Conservation (phyloP, 2,888 invertebrate species). For the Xanthorhoe spadicearia region DNA sequence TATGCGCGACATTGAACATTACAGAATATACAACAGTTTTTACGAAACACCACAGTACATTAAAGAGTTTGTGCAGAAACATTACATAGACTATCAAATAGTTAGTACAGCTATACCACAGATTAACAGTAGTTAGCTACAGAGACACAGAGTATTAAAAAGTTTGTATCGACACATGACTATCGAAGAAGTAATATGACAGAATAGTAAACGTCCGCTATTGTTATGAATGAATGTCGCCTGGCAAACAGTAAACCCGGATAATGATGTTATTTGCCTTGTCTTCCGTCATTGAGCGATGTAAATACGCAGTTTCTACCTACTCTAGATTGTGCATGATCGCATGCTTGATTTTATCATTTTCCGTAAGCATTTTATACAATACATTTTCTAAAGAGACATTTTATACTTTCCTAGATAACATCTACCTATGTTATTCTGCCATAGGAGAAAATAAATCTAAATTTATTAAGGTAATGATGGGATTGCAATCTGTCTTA, state of each 20-base stretch:
- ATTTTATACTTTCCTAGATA: background rate
- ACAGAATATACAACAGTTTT: constrained; percentile 38
- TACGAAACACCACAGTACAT: constrained; percentile 47
- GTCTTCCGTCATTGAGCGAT: constrained; percentile 70
- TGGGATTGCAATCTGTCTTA: too few species aligned
- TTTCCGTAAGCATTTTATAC: constrained; percentile 11
- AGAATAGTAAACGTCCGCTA: constrained; percentile 51
- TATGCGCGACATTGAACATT: constrained; percentile 75
- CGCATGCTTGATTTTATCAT: constrained; percentile 22
- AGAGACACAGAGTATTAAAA: constrained; percentile 43
- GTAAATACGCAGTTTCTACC: constrained; percentile 31
- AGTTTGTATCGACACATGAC: constrained; percentile 9
- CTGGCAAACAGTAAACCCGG: constrained; percentile 62
- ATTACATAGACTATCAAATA: constrained; percentile 34
- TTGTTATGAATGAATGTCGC: constrained; percentile 73
- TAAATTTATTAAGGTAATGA: too few species aligned
- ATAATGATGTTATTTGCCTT: constrained; percentile 77
- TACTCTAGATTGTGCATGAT: constrained; percentile 44
- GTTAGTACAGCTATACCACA: constrained; percentile 20
- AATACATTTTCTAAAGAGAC: background rate
- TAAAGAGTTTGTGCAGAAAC: constrained; percentile 2
- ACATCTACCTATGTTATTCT: background rate
- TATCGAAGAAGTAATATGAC: constrained; percentile 2
- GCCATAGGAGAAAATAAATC: too few species aligned
- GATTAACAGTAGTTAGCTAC: constrained; percentile 16